Evolutionary conservation across 2,113 vertebrate species (phyloP).

Genomic region (Hyaena hyaena): DNA sequence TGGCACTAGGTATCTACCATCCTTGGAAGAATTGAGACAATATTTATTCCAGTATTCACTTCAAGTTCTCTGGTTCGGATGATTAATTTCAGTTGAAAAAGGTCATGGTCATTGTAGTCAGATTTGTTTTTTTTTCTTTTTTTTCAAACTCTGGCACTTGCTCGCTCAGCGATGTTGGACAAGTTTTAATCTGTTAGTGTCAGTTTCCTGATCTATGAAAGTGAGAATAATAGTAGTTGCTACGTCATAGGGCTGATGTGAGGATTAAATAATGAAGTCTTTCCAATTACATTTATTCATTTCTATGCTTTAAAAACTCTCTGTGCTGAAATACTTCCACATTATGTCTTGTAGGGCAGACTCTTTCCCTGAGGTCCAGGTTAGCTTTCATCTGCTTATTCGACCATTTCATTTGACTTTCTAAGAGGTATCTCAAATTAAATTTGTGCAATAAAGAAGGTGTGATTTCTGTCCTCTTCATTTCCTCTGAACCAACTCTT

Average conservation of each 20-base stretch:
- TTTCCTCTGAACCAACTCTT: constrained; percentile 16
- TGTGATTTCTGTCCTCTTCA: neutral
- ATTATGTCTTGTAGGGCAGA: constrained; percentile 16
- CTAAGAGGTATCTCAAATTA: constrained; percentile 4
- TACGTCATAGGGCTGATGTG: neutral
- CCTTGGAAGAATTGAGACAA: constrained; percentile 47
- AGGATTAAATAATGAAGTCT: neutral
- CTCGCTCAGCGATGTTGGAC: neutral
- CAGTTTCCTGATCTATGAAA: constrained; percentile 42
- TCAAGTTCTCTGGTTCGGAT: constrained; percentile 24
- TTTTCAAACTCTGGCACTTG: neutral
- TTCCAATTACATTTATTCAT: neutral
- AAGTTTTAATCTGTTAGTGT: neutral
- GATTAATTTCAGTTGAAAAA: neutral
- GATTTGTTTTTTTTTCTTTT: neutral
- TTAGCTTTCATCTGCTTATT: constrained; percentile 1
- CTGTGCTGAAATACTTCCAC: neutral
- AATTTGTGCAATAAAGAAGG: neutral
- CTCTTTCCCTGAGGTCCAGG: neutral
- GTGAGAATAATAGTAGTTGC: constrained; percentile 3
- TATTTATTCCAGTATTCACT: neutral
- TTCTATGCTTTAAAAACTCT: constrained; percentile 31
- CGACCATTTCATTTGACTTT: neutral
- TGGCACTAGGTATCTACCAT: constrained; percentile 1
- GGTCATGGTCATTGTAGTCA: neutral